Evolutionary conservation across 2,888 invertebrate species (phyloP).

Genomic region (Caenorhabditis sp.): DNA sequence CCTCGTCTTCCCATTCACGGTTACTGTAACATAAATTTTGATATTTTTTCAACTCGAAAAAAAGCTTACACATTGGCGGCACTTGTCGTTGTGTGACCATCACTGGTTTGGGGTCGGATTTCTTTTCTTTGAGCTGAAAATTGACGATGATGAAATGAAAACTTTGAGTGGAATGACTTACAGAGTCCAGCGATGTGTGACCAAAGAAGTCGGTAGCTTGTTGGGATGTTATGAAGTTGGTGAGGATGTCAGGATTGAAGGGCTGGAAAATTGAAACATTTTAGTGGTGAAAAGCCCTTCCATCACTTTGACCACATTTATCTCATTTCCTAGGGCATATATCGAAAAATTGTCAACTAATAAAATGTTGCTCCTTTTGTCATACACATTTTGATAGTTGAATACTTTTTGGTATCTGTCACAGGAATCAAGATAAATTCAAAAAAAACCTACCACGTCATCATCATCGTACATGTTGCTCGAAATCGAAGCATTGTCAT

Average conservation of each 20-base stretch:
- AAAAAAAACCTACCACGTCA: slow-evolving; percentile 38
- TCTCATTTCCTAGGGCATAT: too few relatives aligned
- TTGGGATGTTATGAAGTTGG: slow-evolving; percentile 67
- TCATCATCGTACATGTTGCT: slow-evolving; percentile 53
- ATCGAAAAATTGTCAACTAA: too few relatives aligned
- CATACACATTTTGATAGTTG: too few relatives aligned
- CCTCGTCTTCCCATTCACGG: slow-evolving; percentile 59
- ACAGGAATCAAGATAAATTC: not conserved
- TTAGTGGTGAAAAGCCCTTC: not conserved
- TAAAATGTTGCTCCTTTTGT: too few relatives aligned
- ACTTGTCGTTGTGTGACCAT: slow-evolving; percentile 1
- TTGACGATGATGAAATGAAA: too few relatives aligned
- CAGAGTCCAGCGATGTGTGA: slow-evolving; percentile 1
- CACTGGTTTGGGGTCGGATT: not conserved
- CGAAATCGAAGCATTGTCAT: slow-evolving; percentile 29
- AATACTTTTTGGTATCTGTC: too few relatives aligned
- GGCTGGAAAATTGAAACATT: slow-evolving; percentile 11
- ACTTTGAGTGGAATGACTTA: not conserved
- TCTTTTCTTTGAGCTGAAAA: not conserved
- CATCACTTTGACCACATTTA: too few relatives aligned
- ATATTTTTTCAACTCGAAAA: not conserved
- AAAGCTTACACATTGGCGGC: slow-evolving; percentile 52
- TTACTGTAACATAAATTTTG: slow-evolving; percentile 41
- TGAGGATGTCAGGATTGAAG: slow-evolving; percentile 65
- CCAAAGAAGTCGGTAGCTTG: slow-evolving; percentile 61